Evolutionary conservation across 1,140 invertebrate species (phyloP).

Genomic region (Bradynema listronoti): DNA sequence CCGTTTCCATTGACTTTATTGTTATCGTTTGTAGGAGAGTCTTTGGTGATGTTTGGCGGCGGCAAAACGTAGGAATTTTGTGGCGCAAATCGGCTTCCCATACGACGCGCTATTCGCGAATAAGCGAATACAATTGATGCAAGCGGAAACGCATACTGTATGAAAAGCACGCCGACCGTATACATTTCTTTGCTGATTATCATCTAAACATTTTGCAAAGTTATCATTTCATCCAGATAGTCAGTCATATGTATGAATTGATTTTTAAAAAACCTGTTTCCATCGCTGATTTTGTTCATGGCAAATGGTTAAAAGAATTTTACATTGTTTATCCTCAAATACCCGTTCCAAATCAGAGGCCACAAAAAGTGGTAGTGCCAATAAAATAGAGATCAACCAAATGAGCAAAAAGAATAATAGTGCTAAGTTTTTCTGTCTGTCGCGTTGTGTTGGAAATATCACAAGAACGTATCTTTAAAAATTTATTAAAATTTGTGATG

Average conservation of each 20-base stretch:
- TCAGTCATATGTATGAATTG: conserved; percentile 5
- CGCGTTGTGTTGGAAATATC: conserved; percentile 55
- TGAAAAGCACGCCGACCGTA: conserved; percentile 47
- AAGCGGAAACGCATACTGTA: conserved; percentile 52
- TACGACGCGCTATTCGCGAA: conserved; percentile 48
- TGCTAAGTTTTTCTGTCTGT: conserved; percentile 53
- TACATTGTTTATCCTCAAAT: conserved; percentile 46
- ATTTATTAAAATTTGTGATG: conserved; percentile 16
- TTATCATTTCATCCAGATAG: neutral
- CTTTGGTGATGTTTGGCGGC: too few species aligned
- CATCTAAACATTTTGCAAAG: conserved; percentile 31
- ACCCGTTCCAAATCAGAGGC: conserved; percentile 49
- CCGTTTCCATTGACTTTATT: too few species aligned
- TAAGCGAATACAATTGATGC: conserved; percentile 53
- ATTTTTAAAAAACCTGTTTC: conserved; percentile 34
- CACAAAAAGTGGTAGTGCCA: conserved; percentile 49
- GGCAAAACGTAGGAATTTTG: conserved; percentile 15
- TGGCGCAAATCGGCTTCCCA: conserved; percentile 44
- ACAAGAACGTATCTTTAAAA: conserved; percentile 49
- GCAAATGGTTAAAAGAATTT: conserved; percentile 46
- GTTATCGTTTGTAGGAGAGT: too few species aligned
- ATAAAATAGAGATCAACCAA: conserved; percentile 50
- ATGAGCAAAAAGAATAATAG: conserved; percentile 52
- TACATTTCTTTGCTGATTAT: conserved; percentile 49
- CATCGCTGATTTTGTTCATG: conserved; percentile 56